Conservation (phyloP, 2,888 invertebrate species). For the Sclerodermus sp. region DNA sequence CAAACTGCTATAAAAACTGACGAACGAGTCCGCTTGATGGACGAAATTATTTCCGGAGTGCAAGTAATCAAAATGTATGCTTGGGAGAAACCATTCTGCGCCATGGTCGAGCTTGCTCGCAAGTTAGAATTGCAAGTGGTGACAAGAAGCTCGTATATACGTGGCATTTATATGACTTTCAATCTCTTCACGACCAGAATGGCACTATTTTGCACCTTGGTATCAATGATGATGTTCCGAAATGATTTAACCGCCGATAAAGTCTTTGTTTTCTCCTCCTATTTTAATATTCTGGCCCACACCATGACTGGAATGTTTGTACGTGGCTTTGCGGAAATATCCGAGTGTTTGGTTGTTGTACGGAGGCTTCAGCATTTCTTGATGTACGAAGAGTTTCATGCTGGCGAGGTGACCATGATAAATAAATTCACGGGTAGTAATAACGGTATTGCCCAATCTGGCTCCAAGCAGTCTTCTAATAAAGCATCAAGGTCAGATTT, state of each 20-base stretch:
- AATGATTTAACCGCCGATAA: conserved; percentile 72
- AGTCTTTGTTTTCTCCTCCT: conserved; percentile 63
- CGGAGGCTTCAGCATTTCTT: conserved; percentile 56
- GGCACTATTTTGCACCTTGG: conserved; percentile 74
- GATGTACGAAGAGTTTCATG: conserved; percentile 53
- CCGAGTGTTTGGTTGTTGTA: conserved; percentile 62
- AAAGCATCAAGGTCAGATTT: conserved; percentile 37
- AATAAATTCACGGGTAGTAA: conserved; percentile 19
- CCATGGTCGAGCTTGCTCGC: conserved; percentile 64
- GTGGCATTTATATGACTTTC: conserved; percentile 72
- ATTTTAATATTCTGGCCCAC: conserved; percentile 61
- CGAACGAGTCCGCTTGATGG: conserved; percentile 76
- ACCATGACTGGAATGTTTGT: conserved; percentile 65
- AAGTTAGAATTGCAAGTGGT: conserved; percentile 62
- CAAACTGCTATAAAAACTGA: conserved; percentile 68
- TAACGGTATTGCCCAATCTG: conserved; percentile 33
- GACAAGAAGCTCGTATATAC: conserved; percentile 65
- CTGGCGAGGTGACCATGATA: conserved; percentile 11
- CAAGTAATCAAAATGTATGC: conserved; percentile 80
- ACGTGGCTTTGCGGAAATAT: conserved; percentile 62
- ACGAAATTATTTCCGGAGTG: conserved; percentile 75
- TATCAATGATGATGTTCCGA: conserved; percentile 69
- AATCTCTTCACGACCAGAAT: conserved; percentile 81
- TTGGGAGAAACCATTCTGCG: conserved; percentile 74
- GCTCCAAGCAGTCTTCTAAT: conserved; percentile 24